Percentiles rank a stretch among this genome's conserved stretches.
Evolutionary conservation across 2,797 vertebrate species (phyloP).

Genomic region (Chelidonichthys spinosus): DNA sequence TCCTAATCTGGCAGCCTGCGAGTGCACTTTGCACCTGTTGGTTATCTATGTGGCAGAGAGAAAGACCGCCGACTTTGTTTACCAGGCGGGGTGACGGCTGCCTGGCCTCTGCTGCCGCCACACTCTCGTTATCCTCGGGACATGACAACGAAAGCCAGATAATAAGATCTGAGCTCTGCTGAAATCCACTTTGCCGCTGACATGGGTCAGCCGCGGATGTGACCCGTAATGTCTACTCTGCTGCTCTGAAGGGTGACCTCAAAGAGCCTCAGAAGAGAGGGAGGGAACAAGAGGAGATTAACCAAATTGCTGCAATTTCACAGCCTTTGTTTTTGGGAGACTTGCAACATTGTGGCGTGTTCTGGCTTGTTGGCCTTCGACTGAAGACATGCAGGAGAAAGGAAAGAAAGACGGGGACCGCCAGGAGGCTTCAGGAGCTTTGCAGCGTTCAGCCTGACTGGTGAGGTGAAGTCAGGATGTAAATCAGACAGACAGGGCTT

Average conservation of each 20-base stretch:
- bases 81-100: conserved; percentile 31
- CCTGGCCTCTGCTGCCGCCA: conserved; percentile 43
- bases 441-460: too few relatives aligned
- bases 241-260: conserved; percentile 33
- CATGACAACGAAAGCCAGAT: conserved; percentile 52
- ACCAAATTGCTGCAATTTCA: conserved; percentile 10
- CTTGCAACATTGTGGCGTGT: conserved; percentile 6
- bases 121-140: conserved; percentile 36
- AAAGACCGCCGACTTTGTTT: conserved; percentile 54
- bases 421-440: too few relatives aligned
- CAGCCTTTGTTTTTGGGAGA: conserved; percentile 1
- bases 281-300: background rate
- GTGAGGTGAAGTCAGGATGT: conserved; percentile 28
- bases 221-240: conserved; percentile 37
- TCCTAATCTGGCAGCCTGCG: conserved; percentile 39
- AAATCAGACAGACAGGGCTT: conserved; percentile 28
- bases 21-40: conserved; percentile 60
- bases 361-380: conserved; percentile 12
- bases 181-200: conserved; percentile 45
- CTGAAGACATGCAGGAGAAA: background rate
- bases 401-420: background rate
- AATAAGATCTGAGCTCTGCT: conserved; percentile 54
- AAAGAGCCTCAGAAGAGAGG: conserved; percentile 2
- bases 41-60: conserved; percentile 26
- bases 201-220: conserved; percentile 37